phyloP scores from a whole-genome alignment of 2,113 vertebrate species.

The rabbit (Oryctolagus cuniculus) region mOryCun1.1 NC_091445.1:87215501-87216000 shows the following conservation, averaged over 20 bases:
- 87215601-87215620: constrained; percentile 86
- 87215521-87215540: constrained; percentile 87
- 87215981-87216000: constrained; percentile 71
- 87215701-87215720: constrained; percentile 46
- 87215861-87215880: constrained; percentile 68
- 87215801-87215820: constrained; percentile 56
- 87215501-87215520: constrained; percentile 87
- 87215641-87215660: constrained; percentile 86
- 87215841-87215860: constrained; percentile 46
- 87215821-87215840: constrained; percentile 72
- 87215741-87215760: constrained; percentile 22
- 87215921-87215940: constrained; percentile 74
- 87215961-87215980: constrained; percentile 74
- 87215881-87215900: constrained; percentile 82
- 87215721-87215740: constrained; percentile 53
- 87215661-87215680: constrained; percentile 64
- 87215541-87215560: constrained; percentile 86
- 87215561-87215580: constrained; percentile 82
- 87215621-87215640: constrained; percentile 83
- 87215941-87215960: constrained; percentile 73
- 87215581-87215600: constrained; percentile 86
- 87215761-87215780: background rate
- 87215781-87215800: constrained; percentile 27
- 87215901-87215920: constrained; percentile 80
- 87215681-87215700: constrained; percentile 66